These are phyloP conservation scores for Drosophila nigritarsus DNA, from an alignment of 2,888 invertebrate genomes.

Conservation along the genomic window DNA sequence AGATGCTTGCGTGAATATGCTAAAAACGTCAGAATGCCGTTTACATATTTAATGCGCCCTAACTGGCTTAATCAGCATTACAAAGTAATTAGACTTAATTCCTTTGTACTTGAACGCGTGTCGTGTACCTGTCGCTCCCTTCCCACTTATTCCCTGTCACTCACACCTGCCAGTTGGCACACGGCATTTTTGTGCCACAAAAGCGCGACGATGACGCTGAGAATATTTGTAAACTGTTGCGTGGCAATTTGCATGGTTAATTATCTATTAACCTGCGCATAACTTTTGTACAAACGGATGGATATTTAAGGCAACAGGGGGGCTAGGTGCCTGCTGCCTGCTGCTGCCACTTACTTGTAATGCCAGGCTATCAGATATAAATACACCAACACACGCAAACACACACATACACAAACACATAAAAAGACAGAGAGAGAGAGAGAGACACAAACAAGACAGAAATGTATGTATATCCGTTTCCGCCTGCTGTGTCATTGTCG, in stretches of 20 bases:
- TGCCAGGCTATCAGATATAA: constrained; percentile 24
- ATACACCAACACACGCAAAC: constrained; percentile 28
- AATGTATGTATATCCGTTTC: constrained; percentile 70
- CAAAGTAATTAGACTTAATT: constrained; percentile 80
- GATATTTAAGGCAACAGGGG: constrained; percentile 2
- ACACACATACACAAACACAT: not conserved
- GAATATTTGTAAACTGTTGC: constrained; percentile 80
- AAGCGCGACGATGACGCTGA: constrained; percentile 42
- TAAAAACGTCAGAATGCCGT: constrained; percentile 62
- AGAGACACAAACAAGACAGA: constrained; percentile 28
- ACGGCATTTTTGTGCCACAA: constrained; percentile 26
- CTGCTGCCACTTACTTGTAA: constrained; percentile 37
- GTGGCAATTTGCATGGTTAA: constrained; percentile 78
- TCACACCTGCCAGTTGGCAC: constrained; percentile 23
- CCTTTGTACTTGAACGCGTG: constrained; percentile 68
- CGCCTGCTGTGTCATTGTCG: constrained; percentile 37
- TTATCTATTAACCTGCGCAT: constrained; percentile 80
- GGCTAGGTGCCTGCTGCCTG: not conserved
- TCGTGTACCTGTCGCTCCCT: constrained; percentile 20
- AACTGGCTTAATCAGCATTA: constrained; percentile 80
- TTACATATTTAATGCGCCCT: constrained; percentile 74
- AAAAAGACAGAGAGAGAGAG: not conserved
- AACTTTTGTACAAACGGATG: constrained; percentile 61
- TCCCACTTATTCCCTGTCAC: not conserved
- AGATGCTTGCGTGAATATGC: constrained; percentile 53